These are phyloP conservation scores for Sitodiplosis mosellana DNA, from an alignment of 1,140 invertebrate species.

Conservation along the genomic window DNA sequence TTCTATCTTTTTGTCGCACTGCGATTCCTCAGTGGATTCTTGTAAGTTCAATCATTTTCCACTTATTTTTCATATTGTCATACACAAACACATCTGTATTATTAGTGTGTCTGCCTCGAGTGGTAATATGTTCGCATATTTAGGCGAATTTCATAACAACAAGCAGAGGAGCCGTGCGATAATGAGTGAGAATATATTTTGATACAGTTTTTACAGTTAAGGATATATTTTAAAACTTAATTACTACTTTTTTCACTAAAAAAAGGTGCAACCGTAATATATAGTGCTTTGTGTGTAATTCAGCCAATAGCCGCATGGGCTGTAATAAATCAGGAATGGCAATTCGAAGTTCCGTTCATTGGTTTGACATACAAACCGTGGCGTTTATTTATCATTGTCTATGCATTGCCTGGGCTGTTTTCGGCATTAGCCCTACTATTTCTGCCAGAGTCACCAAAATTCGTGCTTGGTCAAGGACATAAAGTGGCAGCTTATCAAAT, in stretches of 20 bases:
- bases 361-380: constrained; percentile 32
- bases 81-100: background rate
- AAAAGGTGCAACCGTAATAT: constrained; percentile 11
- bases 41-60: background rate
- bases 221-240: too few relatives aligned
- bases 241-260: background rate
- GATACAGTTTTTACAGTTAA: too few relatives aligned
- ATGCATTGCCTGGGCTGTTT: constrained; percentile 35
- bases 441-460: constrained; percentile 47
- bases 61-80: background rate
- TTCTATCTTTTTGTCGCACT: background rate
- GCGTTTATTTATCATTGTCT: constrained; percentile 39
- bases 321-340: constrained; percentile 36
- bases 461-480: constrained; percentile 31
- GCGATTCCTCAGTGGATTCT: background rate
- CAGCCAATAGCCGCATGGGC: constrained; percentile 43
- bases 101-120: constrained; percentile 21
- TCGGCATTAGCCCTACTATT: constrained; percentile 31
- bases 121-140: constrained; percentile 22
- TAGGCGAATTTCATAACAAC: constrained; percentile 17
- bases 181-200: background rate
- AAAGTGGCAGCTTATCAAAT: constrained; percentile 32
- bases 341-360: constrained; percentile 14
- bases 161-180: background rate
- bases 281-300: constrained; percentile 11